Evolutionary conservation across 2,888 invertebrate species (phyloP), one percentile per base, ranked within the genome.

Genomic region (Ophion costatus): DNA sequence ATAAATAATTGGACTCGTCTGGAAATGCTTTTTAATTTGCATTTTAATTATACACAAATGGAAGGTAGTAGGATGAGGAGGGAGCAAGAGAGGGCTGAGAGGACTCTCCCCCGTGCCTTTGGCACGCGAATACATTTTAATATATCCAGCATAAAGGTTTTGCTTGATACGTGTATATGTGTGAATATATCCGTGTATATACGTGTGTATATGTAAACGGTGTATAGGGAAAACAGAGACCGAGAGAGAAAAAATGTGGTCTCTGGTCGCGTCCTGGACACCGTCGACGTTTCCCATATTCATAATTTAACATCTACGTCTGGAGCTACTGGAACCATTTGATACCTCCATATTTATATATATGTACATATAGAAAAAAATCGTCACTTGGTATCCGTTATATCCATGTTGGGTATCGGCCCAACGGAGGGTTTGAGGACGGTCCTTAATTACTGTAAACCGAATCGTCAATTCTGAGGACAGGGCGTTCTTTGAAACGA

Each of bases 1-100:
- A 86, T 86, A 85, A 83, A 83, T 86, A 87, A 87, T 86, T 87
- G 86, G 85, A 86, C 86, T 82, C 82, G 86, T 86, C 86, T 87
- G 86, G 81, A 86, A 86, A 85, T 83, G 84, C 87, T 86, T 86
- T 86, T 87, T 86, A 85, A 87, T 87, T 87, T 87, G 86, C 86
- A 87, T 87, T 87, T 87, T 87, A 87, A 87, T 87, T 87, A 86
- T 83, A 77, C 77, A 78, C 71, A 79, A 76, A 82, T 71, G 82
- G 57, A 20, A n/a, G 76, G 57, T 64, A 29, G 61, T 38, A 61
- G 10, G 45, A n/a, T 7, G 29, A 63, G 17, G 64, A 75, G 75
- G 17, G 64, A 51, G 45, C 38, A 1, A 51, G 38, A 76, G 22
- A 64, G 64, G 29, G 33, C 22, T 29, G 56, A 38, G 38, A 76